phyloP scores from a whole-genome alignment of 1,140 invertebrate genomes.

The Lucilia cuprina region DNA sequence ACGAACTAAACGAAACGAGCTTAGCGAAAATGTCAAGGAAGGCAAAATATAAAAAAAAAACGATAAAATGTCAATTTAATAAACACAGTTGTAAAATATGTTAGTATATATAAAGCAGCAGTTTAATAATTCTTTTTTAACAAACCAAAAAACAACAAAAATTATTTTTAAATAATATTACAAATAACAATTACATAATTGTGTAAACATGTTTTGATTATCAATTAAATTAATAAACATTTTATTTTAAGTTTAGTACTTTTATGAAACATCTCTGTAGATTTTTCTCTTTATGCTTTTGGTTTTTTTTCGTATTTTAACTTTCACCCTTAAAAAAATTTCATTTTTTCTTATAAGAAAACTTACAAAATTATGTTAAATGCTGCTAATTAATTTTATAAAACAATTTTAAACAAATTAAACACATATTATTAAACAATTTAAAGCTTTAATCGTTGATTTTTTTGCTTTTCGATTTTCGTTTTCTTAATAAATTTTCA shows the following conservation, averaged over 20 bases:
- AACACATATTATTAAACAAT: not conserved
- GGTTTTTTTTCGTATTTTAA: not conserved
- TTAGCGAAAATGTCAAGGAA: not conserved
- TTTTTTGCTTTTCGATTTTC: not conserved
- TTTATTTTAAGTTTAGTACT: not conserved
- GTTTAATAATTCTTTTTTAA: no score
- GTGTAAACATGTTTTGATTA: not conserved
- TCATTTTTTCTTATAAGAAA: not conserved
- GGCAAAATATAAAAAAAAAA: not conserved
- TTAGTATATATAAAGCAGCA: no score
- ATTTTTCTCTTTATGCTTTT: not conserved
- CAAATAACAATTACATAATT: not conserved
- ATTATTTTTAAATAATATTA: no score
- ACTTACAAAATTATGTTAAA: not conserved
- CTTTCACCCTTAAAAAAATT: not conserved
- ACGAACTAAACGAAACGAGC: not conserved
- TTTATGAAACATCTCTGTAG: not conserved
- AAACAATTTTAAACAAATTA: not conserved
- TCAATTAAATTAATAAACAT: not conserved
- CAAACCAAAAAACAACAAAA: not conserved
- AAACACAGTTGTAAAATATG: not conserved
- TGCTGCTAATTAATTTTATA: not conserved
- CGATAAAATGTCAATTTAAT: not conserved
- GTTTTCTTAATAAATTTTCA: not conserved
- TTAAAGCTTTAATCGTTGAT: not conserved